A percentile compares a stretch with the other conserved stretches of the same genome.
Evolutionary conservation across 2,797 vertebrate genomes (phyloP).

Genomic region (Poeciliopsis gracilis): DNA sequence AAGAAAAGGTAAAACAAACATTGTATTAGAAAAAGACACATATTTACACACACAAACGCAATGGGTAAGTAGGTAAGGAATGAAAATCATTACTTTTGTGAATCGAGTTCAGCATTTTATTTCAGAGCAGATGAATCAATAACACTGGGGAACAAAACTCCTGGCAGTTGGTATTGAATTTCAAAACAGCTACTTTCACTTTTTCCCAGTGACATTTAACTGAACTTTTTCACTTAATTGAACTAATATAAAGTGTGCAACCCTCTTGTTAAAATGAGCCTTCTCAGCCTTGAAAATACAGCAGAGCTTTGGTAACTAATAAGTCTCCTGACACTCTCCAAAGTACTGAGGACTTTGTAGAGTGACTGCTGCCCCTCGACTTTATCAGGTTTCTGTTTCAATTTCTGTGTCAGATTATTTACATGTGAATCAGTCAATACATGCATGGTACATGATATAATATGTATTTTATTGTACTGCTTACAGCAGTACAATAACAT

Average conservation of each 20-base stretch:
- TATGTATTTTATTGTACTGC: neutral
- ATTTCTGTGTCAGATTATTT: slow-evolving; percentile 27
- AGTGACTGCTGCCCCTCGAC: neutral
- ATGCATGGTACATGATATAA: neutral
- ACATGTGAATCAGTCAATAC: slow-evolving; percentile 37
- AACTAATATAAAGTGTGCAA: slow-evolving; percentile 60
- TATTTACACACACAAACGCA: neutral
- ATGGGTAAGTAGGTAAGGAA: neutral
- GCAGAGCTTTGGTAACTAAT: neutral
- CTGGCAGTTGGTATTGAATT: slow-evolving; percentile 3
- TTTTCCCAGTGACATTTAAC: slow-evolving; percentile 43
- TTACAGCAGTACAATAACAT: neutral
- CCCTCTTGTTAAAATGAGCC: slow-evolving; percentile 50
- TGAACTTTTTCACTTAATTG: slow-evolving; percentile 59
- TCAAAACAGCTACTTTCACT: slow-evolving; percentile 14
- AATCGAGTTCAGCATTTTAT: neutral
- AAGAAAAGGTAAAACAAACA: neutral
- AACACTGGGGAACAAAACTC: slow-evolving; percentile 15
- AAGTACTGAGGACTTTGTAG: neutral
- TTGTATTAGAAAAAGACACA: neutral
- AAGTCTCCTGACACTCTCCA: neutral
- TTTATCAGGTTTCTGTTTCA: neutral
- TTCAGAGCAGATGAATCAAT: slow-evolving; percentile 20
- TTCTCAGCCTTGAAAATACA: neutral
- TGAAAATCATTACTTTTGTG: neutral